A percentile compares a stretch with the other conserved stretches of the same genome.
These are phyloP conservation scores for Chaetodon trifasciatus DNA, from an alignment of 2,797 vertebrate genomes.

Conservation along the genomic window DNA sequence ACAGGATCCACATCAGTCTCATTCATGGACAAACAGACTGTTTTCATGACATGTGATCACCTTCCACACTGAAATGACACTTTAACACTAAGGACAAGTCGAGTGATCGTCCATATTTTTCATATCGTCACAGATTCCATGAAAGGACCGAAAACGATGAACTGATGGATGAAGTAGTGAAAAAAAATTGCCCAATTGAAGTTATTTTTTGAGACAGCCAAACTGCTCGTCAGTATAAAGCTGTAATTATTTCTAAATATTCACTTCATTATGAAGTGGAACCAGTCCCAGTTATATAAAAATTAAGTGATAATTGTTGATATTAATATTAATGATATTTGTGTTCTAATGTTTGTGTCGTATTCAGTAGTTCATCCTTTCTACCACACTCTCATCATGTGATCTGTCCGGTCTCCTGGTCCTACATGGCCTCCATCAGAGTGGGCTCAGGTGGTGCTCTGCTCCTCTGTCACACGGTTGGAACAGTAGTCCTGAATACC, in stretches of 20 bases:
- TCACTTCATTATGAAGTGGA: neutral
- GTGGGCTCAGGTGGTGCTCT: constrained; percentile 52
- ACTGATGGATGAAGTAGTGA: too few species aligned
- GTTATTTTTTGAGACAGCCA: neutral
- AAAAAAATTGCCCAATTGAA: neutral
- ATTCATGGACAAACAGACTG: neutral
- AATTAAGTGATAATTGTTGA: neutral
- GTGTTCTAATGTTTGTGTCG: neutral
- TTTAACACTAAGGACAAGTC: too few species aligned
- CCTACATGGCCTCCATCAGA: neutral
- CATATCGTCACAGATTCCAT: too few species aligned
- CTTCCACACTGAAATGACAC: too few species aligned
- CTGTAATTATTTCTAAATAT: neutral
- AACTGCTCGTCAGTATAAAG: neutral
- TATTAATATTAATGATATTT: neutral
- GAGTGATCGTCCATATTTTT: too few species aligned
- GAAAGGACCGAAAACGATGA: too few species aligned
- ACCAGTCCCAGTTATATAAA: too few species aligned
- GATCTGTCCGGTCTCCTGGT: neutral
- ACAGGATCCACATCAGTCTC: neutral
- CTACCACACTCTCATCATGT: neutral
- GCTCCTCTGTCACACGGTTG: constrained; percentile 59
- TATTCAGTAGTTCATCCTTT: neutral
- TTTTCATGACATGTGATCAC: too few species aligned
- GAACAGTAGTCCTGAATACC: constrained; percentile 83